phyloP scores from a whole-genome alignment of 2,797 vertebrate species.

The Anableps anableps region DNA sequence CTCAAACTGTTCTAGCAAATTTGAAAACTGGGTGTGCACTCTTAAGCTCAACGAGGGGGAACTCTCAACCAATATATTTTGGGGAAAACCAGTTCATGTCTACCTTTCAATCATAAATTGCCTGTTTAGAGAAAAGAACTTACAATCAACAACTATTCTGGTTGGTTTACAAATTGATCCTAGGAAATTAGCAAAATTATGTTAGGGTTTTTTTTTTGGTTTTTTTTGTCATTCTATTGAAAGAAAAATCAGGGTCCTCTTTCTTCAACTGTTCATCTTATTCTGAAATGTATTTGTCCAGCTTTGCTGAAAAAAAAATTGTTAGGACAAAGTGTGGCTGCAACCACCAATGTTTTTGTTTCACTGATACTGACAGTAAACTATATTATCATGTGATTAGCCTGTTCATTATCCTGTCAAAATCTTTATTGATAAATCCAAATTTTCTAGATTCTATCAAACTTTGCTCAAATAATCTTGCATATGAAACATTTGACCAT shows the following conservation, averaged over 20 bases:
- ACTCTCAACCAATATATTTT: background rate
- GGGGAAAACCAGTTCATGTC: too few species aligned
- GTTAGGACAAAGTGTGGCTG: background rate
- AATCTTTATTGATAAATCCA: background rate
- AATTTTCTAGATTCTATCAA: background rate
- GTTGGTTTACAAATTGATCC: too few species aligned
- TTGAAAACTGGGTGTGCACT: background rate
- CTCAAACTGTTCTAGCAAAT: background rate
- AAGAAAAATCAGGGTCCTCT: too few species aligned
- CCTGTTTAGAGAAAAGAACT: too few species aligned
- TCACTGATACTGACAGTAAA: background rate
- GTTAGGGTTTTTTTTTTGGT: too few species aligned
- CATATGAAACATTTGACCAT: conserved; percentile 1
- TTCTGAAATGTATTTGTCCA: too few species aligned
- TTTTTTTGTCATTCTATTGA: too few species aligned
- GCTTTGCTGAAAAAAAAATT: background rate
- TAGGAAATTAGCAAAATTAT: too few species aligned
- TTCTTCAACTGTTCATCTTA: too few species aligned
- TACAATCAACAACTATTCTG: too few species aligned
- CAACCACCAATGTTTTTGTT: background rate
- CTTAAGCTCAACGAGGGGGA: background rate
- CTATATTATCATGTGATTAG: background rate
- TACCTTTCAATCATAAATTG: too few species aligned
- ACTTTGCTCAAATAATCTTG: background rate
- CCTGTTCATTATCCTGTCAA: background rate